Conservation (phyloP, 2,113 vertebrate species). For the Neolamprologus tretocephalus region DNA sequence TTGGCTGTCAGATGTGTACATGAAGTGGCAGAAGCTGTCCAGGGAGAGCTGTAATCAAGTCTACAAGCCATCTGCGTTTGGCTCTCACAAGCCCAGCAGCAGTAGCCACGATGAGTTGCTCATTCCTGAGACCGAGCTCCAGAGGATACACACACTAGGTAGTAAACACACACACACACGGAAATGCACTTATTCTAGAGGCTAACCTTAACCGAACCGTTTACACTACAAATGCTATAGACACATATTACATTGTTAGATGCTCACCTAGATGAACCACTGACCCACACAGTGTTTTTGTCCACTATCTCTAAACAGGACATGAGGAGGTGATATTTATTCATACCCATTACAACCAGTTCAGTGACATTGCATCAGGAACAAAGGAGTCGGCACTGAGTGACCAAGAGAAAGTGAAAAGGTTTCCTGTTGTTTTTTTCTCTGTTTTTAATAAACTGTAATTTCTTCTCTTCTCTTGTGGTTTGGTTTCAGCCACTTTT, state of each 20-base stretch:
- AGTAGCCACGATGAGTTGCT: constrained; percentile 57
- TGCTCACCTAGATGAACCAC: neutral
- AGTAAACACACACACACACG: neutral
- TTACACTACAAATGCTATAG: neutral
- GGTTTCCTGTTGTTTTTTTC: neutral
- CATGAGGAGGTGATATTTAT: constrained; percentile 68
- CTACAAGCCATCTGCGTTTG: constrained; percentile 56
- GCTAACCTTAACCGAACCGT: neutral
- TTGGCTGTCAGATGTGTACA: constrained; percentile 51
- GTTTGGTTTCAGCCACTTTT: neutral
- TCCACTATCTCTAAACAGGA: constrained; percentile 38
- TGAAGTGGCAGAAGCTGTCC: constrained; percentile 59
- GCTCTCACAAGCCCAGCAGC: constrained; percentile 10
- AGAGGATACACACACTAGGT: constrained; percentile 63
- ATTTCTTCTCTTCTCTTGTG: neutral
- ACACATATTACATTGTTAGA: neutral
- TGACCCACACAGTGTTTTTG: neutral
- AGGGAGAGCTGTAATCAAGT: constrained; percentile 40
- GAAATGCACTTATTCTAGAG: neutral
- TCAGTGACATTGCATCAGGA: constrained; percentile 49
- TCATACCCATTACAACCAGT: constrained; percentile 62
- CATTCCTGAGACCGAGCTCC: constrained; percentile 67
- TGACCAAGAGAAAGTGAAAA: constrained; percentile 6
- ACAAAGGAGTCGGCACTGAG: neutral
- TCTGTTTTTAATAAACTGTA: neutral